Percentiles rank a stretch among this genome's conserved stretches.
Conservation (phyloP, 2,797 vertebrate species). For the Melanotaenia nigrans region DNA sequence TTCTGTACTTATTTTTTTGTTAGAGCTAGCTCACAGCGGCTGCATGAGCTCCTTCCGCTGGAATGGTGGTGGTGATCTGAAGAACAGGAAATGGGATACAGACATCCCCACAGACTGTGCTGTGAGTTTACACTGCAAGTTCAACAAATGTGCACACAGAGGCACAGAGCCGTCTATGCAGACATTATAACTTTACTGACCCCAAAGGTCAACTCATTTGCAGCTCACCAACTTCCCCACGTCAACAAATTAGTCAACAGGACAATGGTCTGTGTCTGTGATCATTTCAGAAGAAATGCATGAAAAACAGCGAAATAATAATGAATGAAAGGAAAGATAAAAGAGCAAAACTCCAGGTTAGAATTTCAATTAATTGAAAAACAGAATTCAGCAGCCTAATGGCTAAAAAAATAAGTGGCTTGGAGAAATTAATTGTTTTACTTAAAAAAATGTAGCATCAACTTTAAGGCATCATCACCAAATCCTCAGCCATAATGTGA, state of each 20-base stretch:
- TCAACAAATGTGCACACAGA: neutral
- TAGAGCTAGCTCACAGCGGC: conserved; percentile 95
- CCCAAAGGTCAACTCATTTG: neutral
- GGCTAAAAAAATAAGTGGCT: no score
- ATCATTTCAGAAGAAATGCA: no score
- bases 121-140: conserved; percentile 80
- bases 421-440: neutral
- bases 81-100: conserved; percentile 95
- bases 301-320: no score
- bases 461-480: no score
- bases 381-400: no score
- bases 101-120: conserved; percentile 95
- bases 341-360: no score
- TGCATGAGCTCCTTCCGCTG: conserved; percentile 98
- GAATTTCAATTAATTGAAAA: no score
- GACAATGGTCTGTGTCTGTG: no score
- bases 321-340: no score
- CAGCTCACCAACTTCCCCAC: neutral
- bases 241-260: no score
- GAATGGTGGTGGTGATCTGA: conserved; percentile 93
- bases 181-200: no score
- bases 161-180: neutral
- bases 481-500: no score
- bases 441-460: neutral
- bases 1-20: conserved; percentile 4